Base-by-base conservation (phyloP, 2,888 invertebrate species). In the Gonocerus acuteangulatus region DNA sequence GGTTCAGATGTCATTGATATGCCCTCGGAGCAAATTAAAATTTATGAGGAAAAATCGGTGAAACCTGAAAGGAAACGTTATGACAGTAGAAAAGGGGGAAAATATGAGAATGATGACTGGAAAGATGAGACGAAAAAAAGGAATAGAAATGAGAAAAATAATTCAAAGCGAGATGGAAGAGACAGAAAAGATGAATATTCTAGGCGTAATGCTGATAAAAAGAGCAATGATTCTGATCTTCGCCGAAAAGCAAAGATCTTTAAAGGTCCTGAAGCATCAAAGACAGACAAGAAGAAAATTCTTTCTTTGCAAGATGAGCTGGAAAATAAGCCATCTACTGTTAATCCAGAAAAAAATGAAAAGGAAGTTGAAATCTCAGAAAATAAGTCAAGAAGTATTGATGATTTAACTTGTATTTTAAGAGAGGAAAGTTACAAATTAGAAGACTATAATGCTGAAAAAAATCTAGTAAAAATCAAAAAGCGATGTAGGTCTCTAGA, bases 41-140 rank as follows among this genome's bases (percentile, higher is more conserved):
- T 4, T 21, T 13, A 16, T 15, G 45, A 57, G 9, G 47, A 47
- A 59, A 60, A 66, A 6, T 13, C 13, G 15, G 15, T 27, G 13
- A 56, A 27, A 42, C 18, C 23, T 9, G 48, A 61, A 48, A 47
- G 13, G 11, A 48, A 58, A 47, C 58, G 39, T n/a, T 62, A 51
- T 48, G 36, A 51, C 18, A 39, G 49, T 18, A 48, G 49, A 13
- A 62, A 62, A 47, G 49, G 34, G 15, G 39, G 21, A 61, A 78
- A 80, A 66, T 78, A 78, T 66, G 79, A 77, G 2, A 77, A 74
- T 19, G 79, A 79, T 48, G 79, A 80, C 48, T 79, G 79, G 69
- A 79, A 79, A 22, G 79, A 80, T 22, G 75, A 74, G 57, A 77
- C 77, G 67, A 74, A 63, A 32, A 64, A 61, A 39, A 42, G 60